A percentile compares a stretch with the other conserved stretches of the same genome.
phyloP scores from a whole-genome alignment of 2,888 invertebrate species.

The Chironomus riparius region DNA sequence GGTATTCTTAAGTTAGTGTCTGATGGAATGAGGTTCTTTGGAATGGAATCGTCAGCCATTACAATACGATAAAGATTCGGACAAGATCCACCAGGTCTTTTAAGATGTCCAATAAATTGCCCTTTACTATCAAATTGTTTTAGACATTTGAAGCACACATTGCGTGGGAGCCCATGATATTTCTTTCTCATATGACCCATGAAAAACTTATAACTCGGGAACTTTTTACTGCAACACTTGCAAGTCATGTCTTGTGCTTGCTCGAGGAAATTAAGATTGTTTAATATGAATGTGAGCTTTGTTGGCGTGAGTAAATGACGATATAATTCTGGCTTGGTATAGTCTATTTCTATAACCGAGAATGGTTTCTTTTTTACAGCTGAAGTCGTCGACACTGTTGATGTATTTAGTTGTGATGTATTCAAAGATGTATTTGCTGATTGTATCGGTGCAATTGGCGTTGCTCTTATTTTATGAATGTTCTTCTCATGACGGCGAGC shows the following conservation, averaged over 20 bases:
- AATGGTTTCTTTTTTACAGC: background rate
- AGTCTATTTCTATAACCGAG: conserved; percentile 32
- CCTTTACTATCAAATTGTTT: conserved; percentile 43
- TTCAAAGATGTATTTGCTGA: background rate
- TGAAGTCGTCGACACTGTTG: background rate
- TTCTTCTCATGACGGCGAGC: conserved; percentile 43
- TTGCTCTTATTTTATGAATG: conserved; percentile 34
- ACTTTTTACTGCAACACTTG: conserved; percentile 40
- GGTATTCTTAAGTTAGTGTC: conserved; percentile 31
- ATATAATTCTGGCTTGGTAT: conserved; percentile 41
- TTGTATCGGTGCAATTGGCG: conserved; percentile 29
- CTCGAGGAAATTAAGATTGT: conserved; percentile 40
- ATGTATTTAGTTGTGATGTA: background rate
- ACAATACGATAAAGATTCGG: conserved; percentile 41
- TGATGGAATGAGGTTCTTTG: conserved; percentile 28
- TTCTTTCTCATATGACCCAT: conserved; percentile 44
- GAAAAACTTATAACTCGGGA: conserved; percentile 41
- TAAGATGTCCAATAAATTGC: conserved; percentile 42
- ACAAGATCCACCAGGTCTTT: conserved; percentile 38
- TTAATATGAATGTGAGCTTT: conserved; percentile 39
- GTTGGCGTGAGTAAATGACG: conserved; percentile 38
- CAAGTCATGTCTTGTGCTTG: conserved; percentile 43
- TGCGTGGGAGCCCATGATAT: conserved; percentile 39
- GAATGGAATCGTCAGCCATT: conserved; percentile 34
- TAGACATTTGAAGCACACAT: conserved; percentile 42